phyloP scores from a whole-genome alignment of 2,113 vertebrate species.

The Amblyornis subalaris region DNA sequence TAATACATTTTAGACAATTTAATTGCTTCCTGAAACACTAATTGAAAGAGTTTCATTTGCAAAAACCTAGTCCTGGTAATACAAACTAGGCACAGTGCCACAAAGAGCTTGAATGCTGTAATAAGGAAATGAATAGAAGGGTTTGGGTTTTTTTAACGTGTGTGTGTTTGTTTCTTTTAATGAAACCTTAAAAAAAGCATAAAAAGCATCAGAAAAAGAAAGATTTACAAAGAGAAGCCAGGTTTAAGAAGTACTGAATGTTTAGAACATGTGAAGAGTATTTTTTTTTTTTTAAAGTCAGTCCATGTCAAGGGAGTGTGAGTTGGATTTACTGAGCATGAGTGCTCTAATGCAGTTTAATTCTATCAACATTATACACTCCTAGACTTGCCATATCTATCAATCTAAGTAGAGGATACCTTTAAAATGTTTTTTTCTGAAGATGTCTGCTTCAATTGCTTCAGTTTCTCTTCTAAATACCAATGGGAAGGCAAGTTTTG shows the following conservation, averaged over 20 bases:
- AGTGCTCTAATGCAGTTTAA: not conserved
- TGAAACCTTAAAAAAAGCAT: not conserved
- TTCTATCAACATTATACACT: not conserved
- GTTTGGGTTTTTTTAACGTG: not conserved
- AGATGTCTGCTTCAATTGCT: not conserved
- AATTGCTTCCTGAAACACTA: conserved; percentile 78
- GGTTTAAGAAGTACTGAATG: not conserved
- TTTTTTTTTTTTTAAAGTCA: not conserved
- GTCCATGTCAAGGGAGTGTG: not conserved
- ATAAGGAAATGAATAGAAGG: conserved; percentile 57
- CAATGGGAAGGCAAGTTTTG: not conserved
- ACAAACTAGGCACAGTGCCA: conserved; percentile 72
- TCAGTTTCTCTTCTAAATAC: not conserved
- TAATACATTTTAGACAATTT: conserved; percentile 79
- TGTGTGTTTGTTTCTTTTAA: conserved; percentile 49
- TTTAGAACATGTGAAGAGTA: not conserved
- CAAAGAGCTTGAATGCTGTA: conserved; percentile 58
- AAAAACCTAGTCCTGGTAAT: conserved; percentile 71
- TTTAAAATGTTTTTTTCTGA: not conserved
- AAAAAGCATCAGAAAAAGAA: not conserved
- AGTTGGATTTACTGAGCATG: not conserved
- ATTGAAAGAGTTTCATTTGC: conserved; percentile 78
- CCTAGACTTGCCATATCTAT: not conserved
- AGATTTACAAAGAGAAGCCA: not conserved
- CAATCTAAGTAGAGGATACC: not conserved